phyloP scores from a whole-genome alignment of 2,888 invertebrate genomes.

The Cinara cedri region DNA sequence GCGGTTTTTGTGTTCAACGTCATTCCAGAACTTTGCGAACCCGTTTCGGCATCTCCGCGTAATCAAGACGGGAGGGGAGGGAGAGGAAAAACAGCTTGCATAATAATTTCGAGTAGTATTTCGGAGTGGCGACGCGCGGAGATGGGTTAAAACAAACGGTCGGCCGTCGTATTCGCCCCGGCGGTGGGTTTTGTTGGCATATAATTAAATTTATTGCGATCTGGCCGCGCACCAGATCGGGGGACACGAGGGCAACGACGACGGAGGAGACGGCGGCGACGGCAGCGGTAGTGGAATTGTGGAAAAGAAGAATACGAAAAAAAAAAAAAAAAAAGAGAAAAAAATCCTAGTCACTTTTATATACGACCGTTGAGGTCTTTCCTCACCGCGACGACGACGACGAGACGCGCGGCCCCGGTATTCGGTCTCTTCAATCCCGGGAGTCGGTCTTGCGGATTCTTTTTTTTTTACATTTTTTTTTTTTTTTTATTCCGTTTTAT shows the following conservation, averaged over 20 bases:
- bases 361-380: constrained; percentile 48
- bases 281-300: neutral
- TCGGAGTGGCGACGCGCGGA: neutral
- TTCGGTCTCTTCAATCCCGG: constrained; percentile 55
- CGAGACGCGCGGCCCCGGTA: constrained; percentile 36
- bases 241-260: neutral
- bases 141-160: constrained; percentile 34
- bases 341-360: constrained; percentile 55
- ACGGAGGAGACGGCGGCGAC: neutral
- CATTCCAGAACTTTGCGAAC: constrained; percentile 47
- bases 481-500: constrained; percentile 31
- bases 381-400: neutral
- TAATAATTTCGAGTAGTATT: constrained; percentile 44
- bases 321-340: neutral
- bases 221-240: constrained; percentile 22
- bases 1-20: neutral
- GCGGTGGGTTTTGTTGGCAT: constrained; percentile 14
- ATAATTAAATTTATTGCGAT: constrained; percentile 57
- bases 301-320: neutral
- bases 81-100: constrained; percentile 49
- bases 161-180: neutral
- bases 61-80: constrained; percentile 3
- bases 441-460: constrained; percentile 43
- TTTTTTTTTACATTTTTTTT: constrained; percentile 25
- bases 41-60: constrained; percentile 43